Evolutionary conservation across 35 echinoderm and acorn worm genomes (phyloP), one percentile per base, ranked within the genome.

Genomic region (Anneissia japonica): DNA sequence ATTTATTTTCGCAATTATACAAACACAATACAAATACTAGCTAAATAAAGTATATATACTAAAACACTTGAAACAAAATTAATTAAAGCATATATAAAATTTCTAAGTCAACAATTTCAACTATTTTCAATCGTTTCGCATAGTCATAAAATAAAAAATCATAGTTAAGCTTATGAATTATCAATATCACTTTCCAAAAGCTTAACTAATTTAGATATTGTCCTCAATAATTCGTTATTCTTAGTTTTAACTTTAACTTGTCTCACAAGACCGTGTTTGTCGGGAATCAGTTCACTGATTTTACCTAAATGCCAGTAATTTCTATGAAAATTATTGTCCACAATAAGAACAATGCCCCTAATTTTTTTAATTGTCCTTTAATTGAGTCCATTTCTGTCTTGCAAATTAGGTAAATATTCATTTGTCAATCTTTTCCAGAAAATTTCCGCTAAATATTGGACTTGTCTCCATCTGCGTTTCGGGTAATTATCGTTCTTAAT

Each of bases 391-490:
- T 41, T 86, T 90, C 31, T 90, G 92, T 46, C 92, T 41, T 93
- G 92, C 28, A 93, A 45, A 36, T 38, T 23, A n/a, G 82, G 87
- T 2, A 93, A 77, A 43, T 93, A 93, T 86, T 93, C 92, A 36
- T 82, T 85, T 41, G 84, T n/a, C 87, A 83, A 93, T 35, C 87
- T 79, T 37, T 40, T 84, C 91, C 86, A 89, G 77, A 93, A 83
- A 17, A 64, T 28, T 30, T 82, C 87, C 26, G 77, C 79, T n/a
- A n/a, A n/a, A n/a, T n/a, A n/a, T n/a, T n/a, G n/a, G n/a, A n/a
- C n/a, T n/a, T n/a, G n/a, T n/a, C 39, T 88, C 41, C 28, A 88
- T 38, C 1, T 82, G 78, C 79, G 30, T 92, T 78, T 31, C 41
- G 72, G 0, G 37, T 78, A 92, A 32, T 51, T 21, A n/a, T 34